These are phyloP conservation scores for Caloenas nicobarica DNA, from an alignment of 2,113 vertebrate species.

Conservation along the genomic window DNA sequence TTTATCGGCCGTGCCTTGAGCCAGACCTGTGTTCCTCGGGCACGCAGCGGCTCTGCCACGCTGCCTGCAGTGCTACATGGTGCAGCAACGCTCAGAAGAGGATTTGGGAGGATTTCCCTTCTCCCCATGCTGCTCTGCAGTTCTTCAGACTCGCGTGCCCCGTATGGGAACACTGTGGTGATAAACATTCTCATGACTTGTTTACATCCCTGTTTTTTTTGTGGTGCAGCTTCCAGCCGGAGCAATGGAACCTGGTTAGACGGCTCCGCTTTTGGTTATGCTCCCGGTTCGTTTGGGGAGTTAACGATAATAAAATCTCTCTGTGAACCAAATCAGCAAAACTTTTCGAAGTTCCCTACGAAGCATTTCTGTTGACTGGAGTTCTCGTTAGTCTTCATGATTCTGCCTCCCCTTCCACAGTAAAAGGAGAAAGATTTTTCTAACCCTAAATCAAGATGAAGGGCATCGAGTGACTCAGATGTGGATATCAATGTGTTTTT, in stretches of 20 bases:
- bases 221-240: background rate
- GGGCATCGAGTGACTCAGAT: background rate
- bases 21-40: background rate
- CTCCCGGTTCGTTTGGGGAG: background rate
- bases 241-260: background rate
- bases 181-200: background rate
- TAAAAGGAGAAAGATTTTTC: background rate
- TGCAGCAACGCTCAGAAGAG: background rate
- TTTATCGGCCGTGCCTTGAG: background rate
- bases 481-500: constrained; percentile 13
- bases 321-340: background rate
- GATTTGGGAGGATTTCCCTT: background rate
- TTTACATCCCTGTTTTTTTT: background rate
- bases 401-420: background rate
- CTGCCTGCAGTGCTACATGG: accelerated
- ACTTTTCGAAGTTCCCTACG: background rate
- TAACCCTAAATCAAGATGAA: background rate
- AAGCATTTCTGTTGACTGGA: background rate
- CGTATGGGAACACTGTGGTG: background rate
- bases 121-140: accelerated
- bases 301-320: background rate
- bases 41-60: accelerated
- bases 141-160: background rate
- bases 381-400: background rate
- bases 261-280: background rate